Base-by-base conservation (phyloP, 2,113 vertebrate species). In the Oophaga pumilio region DNA sequence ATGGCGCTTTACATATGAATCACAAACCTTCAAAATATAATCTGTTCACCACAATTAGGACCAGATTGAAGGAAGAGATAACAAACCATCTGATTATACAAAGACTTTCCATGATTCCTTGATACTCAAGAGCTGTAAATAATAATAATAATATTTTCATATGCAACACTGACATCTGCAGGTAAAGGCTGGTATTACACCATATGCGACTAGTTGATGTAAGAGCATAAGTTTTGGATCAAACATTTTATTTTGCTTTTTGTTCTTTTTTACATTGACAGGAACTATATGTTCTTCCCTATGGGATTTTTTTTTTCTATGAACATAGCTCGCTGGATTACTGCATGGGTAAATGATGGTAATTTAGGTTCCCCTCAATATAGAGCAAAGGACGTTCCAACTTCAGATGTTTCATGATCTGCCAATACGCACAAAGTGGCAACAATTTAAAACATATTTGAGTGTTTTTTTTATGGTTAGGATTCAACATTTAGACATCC, bases 21-120 rank as follows among this genome's bases (percentile, higher is more conserved):
- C 85, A 33, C n/a, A 77, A 77, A 62, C 73, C 43, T 78, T 56
- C 49, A 52, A 85, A 77, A 53, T 33, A 22, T 86, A 86, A 86
- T 86, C 74, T 68, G 74, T 53, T 86, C 78, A 86, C 43, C 76
- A 78, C 49, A 86, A 85, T 68, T 28, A 78, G 57, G 78, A 49
- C 22, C 85, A 86, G 85, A 86, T 62, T 62, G 74, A 28, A 77
- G 43, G 43, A 68, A 60, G 53, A 76, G 57, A 66, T 77, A 64
- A 86, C 60, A 86, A 60, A n/a, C 74, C 49, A 12, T 15, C 9
- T 79, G 60, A 79, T 68, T 76, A 68, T 10, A 69, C 49, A 52
- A 8, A 11, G 12, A 17, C 20, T 26, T 28, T 50, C 60, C 22
- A 24, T 5, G 0, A 2, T 28, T 52, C 76, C 8, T 24, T 52